Conservation (phyloP, 2,113 vertebrate genomes). For the Oreocharis arfaki region DNA sequence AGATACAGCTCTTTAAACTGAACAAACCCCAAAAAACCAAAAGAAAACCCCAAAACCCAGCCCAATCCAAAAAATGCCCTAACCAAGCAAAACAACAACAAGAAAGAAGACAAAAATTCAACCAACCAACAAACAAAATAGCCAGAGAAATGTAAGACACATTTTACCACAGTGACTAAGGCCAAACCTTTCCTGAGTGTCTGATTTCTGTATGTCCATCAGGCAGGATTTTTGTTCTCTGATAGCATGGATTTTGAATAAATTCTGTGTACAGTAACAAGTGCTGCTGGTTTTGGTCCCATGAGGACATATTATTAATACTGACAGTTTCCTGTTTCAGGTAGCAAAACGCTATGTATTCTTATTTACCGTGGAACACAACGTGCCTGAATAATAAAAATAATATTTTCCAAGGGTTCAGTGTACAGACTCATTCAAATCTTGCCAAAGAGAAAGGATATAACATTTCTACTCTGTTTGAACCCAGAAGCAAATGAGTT, state of each 20-base stretch:
- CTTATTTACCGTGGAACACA: background rate
- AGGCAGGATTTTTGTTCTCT: background rate
- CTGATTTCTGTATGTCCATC: background rate
- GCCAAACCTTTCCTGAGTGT: background rate
- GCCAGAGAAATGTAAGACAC: background rate
- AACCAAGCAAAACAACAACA: background rate
- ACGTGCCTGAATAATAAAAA: background rate
- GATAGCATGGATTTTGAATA: background rate
- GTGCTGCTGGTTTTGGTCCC: background rate
- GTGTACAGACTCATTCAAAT: background rate
- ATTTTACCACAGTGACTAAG: background rate
- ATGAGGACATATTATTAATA: background rate
- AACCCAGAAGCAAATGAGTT: background rate
- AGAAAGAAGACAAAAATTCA: background rate
- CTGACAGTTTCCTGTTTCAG: background rate
- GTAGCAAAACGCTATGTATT: background rate
- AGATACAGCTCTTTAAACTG: background rate
- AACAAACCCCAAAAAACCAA: background rate
- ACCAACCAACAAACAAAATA: background rate
- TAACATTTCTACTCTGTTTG: background rate
- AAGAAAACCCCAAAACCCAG: background rate
- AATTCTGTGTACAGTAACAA: background rate
- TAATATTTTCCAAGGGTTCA: background rate
- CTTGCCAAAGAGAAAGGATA: background rate
- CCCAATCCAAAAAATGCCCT: background rate